Evolutionary conservation across 2,888 invertebrate genomes (phyloP).

Genomic region (Drosophila lacicola): DNA sequence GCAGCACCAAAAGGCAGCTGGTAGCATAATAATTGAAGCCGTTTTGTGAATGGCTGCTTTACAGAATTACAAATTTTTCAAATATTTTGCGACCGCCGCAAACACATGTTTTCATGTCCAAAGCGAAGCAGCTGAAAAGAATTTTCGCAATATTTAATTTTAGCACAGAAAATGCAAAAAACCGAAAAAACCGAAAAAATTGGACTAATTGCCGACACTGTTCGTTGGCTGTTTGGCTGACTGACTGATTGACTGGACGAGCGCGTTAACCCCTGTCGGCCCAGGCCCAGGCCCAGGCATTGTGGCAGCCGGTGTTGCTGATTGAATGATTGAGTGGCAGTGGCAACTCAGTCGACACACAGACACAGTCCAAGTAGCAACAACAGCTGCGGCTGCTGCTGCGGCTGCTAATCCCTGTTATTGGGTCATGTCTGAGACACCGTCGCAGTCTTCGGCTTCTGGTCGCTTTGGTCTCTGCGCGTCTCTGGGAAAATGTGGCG

Average conservation of each 20-base stretch:
- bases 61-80: constrained; percentile 76
- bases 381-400: constrained; percentile 45
- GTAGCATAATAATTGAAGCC: constrained; percentile 61
- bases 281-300: constrained; percentile 19
- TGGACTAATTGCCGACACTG: constrained; percentile 79
- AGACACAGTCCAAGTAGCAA: constrained; percentile 34
- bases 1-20: constrained; percentile 34
- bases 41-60: constrained; percentile 65
- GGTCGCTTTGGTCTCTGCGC: constrained; percentile 32
- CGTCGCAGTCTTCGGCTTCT: constrained; percentile 20
- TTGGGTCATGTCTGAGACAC: constrained; percentile 70
- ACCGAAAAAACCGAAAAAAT: constrained; percentile 51
- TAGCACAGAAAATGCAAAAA: constrained; percentile 54
- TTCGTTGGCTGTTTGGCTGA: constrained; percentile 36
- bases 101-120: constrained; percentile 67
- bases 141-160: constrained; percentile 82
- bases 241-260: constrained; percentile 44
- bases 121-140: constrained; percentile 56
- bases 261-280: constrained; percentile 39
- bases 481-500: constrained; percentile 76
- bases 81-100: constrained; percentile 55
- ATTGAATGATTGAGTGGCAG: constrained; percentile 77
- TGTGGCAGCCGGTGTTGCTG: constrained; percentile 44
- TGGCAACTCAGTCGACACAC: constrained; percentile 58
- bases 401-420: constrained; percentile 71